Base-by-base conservation (phyloP, 2,797 vertebrate species). In the Labroides dimidiatus region DNA sequence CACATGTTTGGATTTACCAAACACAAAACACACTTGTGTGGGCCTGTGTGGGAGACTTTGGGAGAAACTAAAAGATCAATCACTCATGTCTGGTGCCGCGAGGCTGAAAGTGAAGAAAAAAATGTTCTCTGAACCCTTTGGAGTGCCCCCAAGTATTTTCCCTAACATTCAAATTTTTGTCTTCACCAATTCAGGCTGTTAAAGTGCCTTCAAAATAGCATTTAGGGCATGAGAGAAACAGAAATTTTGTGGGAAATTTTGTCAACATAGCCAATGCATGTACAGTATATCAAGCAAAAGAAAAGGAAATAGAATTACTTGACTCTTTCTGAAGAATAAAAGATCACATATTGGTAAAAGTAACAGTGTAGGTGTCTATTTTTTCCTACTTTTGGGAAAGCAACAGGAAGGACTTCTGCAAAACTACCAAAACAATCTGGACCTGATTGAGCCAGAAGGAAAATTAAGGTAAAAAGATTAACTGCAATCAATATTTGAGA, bases 361-460 rank as follows among this genome's bases (percentile, higher is more conserved):
- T 33, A 4, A 10, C 23, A 36, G 39, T 20, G 21, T 24, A 37
- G 30, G 17, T 10, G 48, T 55, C 6, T 51, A 15, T 30, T 16
- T 47, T 41, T 63, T 12, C 42, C 52, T 6, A 7, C 11, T 21
- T 56, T 8, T 24, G 14, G 3, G 14, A 52, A 16, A 43, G 44
- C 49, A 43, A 14, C 17, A 42, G 15, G 9, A 49, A 52, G 4
- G 11, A 3, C 23, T 20, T 53, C 4, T 33, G 1, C 36, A 16
- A 17, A 54, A 51, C 50, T 33, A 55, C 51, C 2, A 15, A 30
- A 53, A 70, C 19, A 58, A 71, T 71, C 43, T 66, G 68, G 20
- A 55, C n/a, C n/a, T n/a, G 2, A 12, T 17, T 41, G 52, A 63
- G 44, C 63, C 33, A 21, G 20, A 15, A 21, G 24, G 41, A 5